Percentiles rank a stretch among this genome's conserved stretches.
Conservation (phyloP, 1,140 invertebrate genomes). For the Triops cancriformis region DNA sequence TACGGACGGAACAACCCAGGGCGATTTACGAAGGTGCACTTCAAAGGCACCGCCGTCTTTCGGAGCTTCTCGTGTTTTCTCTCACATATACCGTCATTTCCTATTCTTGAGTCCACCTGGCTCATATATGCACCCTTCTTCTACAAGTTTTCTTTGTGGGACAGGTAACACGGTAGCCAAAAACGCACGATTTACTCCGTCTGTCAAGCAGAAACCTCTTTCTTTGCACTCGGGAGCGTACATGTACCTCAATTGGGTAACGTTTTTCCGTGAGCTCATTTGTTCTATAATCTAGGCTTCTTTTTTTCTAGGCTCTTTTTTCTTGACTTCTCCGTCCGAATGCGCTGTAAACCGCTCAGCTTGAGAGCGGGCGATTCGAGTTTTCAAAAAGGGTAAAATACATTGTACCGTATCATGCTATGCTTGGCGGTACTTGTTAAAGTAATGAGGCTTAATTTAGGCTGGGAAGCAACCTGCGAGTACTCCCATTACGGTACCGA, state of each 20-base stretch:
- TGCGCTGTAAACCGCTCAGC: too few relatives aligned
- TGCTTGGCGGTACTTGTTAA: not conserved
- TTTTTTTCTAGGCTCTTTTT: too few relatives aligned
- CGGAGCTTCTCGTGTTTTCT: not conserved
- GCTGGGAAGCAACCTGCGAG: not conserved
- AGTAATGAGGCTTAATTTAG: conserved; percentile 1
- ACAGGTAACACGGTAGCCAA: conserved; percentile 4
- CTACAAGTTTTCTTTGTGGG: not conserved
- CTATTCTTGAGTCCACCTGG: not conserved
- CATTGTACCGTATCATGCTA: not conserved
- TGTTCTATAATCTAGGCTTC: not conserved
- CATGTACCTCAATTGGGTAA: not conserved
- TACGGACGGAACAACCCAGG: conserved; percentile 9
- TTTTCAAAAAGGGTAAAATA: not conserved
- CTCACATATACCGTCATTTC: not conserved
- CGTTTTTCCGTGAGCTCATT: not conserved
- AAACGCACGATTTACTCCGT: conserved; percentile 1
- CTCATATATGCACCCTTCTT: not conserved
- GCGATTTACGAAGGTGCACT: not conserved
- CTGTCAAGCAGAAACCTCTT: not conserved
- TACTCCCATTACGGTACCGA: not conserved
- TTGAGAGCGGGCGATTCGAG: too few relatives aligned
- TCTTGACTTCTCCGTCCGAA: too few relatives aligned
- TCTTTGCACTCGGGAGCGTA: not conserved
- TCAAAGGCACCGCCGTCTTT: conserved; percentile 4